Percentiles rank a stretch among this genome's conserved stretches.
Evolutionary conservation across 2,888 invertebrate species (phyloP).

Genomic region (Synanthedon myopaeformis): DNA sequence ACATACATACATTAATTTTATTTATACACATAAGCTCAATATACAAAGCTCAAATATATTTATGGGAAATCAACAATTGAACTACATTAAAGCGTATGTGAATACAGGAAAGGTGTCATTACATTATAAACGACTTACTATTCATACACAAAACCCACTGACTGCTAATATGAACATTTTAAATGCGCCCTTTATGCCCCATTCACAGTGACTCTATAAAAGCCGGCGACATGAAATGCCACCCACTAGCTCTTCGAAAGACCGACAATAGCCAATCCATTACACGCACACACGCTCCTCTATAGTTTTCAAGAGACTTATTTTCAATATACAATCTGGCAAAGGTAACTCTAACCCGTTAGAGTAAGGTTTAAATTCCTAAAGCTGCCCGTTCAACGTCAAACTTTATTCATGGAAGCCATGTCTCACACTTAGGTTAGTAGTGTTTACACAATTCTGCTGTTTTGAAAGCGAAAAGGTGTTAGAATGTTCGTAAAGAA

Average conservation of each 20-base stretch:
- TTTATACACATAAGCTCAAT: no score
- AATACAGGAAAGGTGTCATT: neutral
- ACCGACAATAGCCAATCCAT: constrained; percentile 49
- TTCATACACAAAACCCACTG: constrained; percentile 5
- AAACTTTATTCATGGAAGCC: no score
- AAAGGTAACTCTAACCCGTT: no score
- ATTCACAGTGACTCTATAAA: constrained; percentile 24
- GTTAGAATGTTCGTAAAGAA: constrained; percentile 2
- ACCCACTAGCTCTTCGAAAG: constrained; percentile 38
- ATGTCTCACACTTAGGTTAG: constrained; percentile 28
- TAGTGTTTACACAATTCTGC: constrained; percentile 39
- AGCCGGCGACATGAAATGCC: constrained; percentile 43
- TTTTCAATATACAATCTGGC: no score
- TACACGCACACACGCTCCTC: constrained; percentile 33
- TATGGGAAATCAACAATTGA: no score
- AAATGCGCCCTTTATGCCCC: constrained; percentile 35
- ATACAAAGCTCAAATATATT: no score
- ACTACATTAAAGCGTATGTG: no score
- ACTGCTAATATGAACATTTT: constrained; percentile 10
- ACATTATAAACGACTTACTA: constrained; percentile 7
- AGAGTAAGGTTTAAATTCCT: no score
- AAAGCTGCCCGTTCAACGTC: no score
- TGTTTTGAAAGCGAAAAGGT: constrained; percentile 32
- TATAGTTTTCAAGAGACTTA: constrained; percentile 12
- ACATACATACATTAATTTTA: no score